Evolutionary conservation across 30 jellyfish, hydroid and myxozoan species (phyloP), one percentile per base, ranked within the genome.

Genomic region (Thelohanellus kitauei): DNA sequence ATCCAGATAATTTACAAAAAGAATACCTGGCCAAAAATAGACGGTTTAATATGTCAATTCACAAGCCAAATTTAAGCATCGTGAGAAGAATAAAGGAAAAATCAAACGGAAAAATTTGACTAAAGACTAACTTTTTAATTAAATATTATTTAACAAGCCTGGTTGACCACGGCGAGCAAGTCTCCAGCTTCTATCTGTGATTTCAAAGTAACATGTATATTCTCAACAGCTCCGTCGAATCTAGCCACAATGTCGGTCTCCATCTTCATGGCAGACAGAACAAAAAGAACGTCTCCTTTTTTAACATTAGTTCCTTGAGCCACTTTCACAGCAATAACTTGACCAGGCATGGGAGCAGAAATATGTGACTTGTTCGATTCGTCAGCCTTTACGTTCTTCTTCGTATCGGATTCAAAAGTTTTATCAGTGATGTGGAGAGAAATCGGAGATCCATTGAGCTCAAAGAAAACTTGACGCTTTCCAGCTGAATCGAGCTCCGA

Each of bases 221-320:
- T 25, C 17, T 56, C 44, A 21, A 75, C 83, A 13, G 41, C 41
- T 12, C 95, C 95, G 20, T 68, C 62, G 4, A 75, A 46, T 14
- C 88, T 85, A 14, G 95, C 64, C 0, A 85, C 57, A n/a, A 75
- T 88, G 32, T 63, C 64, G 19, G 95, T 75, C 43, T 75, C 95
- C 95, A 75, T 75, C 30, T 75, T 75, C 95, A 75, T 75, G 34
- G 95, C 88, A 30, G 88, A 63, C 33, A 75, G 52, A 22, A 75
- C 95, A 14, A 60, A 71, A 2, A 75, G 59, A 9, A 84, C 75
- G 44, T 80, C 89, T 1, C 95, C 95, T 31, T 56, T 63, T 13
- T 33, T 33, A 2, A 75, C 89, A 13, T 18, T 38, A 22, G 64
- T 84, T 17, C 88, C 84, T 31, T 63, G 88, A 33, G 57, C 50